These are phyloP conservation scores for Ameiurus melas DNA, from an alignment of 2,113 vertebrate species.

Conservation along the genomic window DNA sequence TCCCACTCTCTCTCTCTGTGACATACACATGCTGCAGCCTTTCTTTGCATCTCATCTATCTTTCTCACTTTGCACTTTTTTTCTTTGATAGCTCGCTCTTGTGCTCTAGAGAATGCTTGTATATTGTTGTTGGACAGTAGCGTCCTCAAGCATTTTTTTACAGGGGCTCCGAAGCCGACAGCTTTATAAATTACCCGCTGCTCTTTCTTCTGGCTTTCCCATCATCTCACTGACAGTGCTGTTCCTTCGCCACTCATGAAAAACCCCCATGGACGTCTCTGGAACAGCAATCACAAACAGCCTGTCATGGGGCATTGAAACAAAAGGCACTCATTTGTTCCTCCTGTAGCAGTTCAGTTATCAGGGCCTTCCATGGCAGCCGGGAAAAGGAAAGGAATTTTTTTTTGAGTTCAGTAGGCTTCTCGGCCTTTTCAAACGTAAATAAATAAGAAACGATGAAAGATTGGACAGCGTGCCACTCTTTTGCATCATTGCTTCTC, in stretches of 20 bases:
- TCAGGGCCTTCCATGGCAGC: background rate
- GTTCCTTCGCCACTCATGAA: slow-evolving; percentile 16
- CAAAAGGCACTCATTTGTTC: background rate
- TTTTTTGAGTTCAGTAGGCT: background rate
- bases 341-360: background rate
- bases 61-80: slow-evolving; percentile 19
- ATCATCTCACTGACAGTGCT: slow-evolving; percentile 34
- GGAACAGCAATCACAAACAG: slow-evolving; percentile 28
- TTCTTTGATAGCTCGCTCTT: slow-evolving; percentile 31
- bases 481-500: background rate
- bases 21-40: background rate
- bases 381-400: background rate
- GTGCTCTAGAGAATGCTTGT: slow-evolving; percentile 35
- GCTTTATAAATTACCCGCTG: slow-evolving; percentile 44
- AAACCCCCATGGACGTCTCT: slow-evolving; percentile 27
- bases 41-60: slow-evolving; percentile 35
- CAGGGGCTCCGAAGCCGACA: slow-evolving; percentile 31
- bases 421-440: background rate
- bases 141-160: slow-evolving; percentile 39
- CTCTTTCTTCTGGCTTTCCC: slow-evolving; percentile 50
- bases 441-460: slow-evolving; percentile 6
- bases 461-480: slow-evolving; percentile 1
- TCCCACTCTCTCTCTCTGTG: background rate
- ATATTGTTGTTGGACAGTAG: slow-evolving; percentile 40
- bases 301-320: slow-evolving; percentile 4